Conservation (phyloP, 2,888 invertebrate genomes). For the Catocala sponsa region DNA sequence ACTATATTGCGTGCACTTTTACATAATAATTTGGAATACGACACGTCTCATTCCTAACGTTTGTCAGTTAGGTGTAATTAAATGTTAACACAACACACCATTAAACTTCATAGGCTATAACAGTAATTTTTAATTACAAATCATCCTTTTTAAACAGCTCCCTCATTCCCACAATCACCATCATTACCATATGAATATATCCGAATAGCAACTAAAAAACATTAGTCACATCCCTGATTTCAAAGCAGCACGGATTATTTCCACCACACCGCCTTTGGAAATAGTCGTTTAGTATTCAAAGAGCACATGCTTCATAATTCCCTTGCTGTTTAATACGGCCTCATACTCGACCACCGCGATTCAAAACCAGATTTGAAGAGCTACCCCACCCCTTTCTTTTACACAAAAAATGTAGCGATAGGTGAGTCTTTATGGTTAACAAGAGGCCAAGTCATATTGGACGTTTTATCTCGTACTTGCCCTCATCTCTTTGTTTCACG, state of each 20-base stretch:
- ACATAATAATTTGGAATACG: too few relatives aligned
- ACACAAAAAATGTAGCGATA: constrained; percentile 42
- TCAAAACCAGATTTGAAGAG: constrained; percentile 63
- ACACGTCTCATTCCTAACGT: too few relatives aligned
- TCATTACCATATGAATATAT: constrained; percentile 73
- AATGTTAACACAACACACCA: too few relatives aligned
- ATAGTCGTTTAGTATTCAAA: constrained; percentile 82
- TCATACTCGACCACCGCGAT: constrained; percentile 78
- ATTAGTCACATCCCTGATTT: constrained; percentile 63
- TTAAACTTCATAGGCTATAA: too few relatives aligned
- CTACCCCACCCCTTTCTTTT: constrained; percentile 49
- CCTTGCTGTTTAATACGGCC: constrained; percentile 82
- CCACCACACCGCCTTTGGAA: constrained; percentile 70
- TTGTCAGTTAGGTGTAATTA: too few relatives aligned
- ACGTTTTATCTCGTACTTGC: constrained; percentile 75
- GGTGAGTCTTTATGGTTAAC: constrained; percentile 44
- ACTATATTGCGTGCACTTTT: too few relatives aligned
- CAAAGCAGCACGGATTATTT: constrained; percentile 63
- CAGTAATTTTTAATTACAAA: constrained; percentile 18
- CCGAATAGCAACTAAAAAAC: constrained; percentile 53
- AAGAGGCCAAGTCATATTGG: constrained; percentile 66
- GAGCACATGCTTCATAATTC: constrained; percentile 84
- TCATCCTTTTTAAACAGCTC: constrained; percentile 32
- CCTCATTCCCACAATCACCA: constrained; percentile 41
- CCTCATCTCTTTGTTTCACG: constrained; percentile 85